phyloP scores from a whole-genome alignment of 2,888 invertebrate species.

The Helleia helle region DNA sequence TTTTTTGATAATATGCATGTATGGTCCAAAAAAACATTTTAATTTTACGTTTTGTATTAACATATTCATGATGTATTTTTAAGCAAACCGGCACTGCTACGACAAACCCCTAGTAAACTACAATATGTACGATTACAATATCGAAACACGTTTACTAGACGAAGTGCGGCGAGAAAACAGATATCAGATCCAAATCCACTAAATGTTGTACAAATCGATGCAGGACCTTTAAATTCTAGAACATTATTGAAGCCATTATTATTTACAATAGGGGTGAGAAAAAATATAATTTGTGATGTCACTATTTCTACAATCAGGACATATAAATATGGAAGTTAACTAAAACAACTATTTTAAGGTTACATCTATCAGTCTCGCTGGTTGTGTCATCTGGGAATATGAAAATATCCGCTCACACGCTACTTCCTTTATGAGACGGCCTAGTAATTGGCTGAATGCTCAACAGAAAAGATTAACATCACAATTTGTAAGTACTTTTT shows the following conservation, averaged over 20 bases:
- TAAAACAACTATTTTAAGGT: slow-evolving; percentile 63
- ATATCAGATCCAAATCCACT: slow-evolving; percentile 46
- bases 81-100: slow-evolving; percentile 27
- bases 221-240: slow-evolving; percentile 50
- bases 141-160: slow-evolving; percentile 45
- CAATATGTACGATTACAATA: slow-evolving; percentile 32
- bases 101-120: slow-evolving; percentile 19
- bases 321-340: no score
- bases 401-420: slow-evolving; percentile 77
- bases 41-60: no score
- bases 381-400: slow-evolving; percentile 91
- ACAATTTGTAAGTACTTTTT: slow-evolving; percentile 34
- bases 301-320: no score
- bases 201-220: slow-evolving; percentile 49
- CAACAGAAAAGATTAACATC: slow-evolving; percentile 46
- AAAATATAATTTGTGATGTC: not conserved
- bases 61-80: no score
- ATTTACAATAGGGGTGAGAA: slow-evolving; percentile 77
- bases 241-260: slow-evolving; percentile 75
- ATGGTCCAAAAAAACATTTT: no score
- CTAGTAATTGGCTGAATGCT: slow-evolving; percentile 66
- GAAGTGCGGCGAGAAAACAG: slow-evolving; percentile 31
- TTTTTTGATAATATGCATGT: slow-evolving; percentile 8
- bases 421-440: slow-evolving; percentile 61
- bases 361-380: slow-evolving; percentile 79